These are phyloP conservation scores for Ardeotis arabs DNA, from an alignment of 2,113 vertebrate species.

Conservation along the genomic window DNA sequence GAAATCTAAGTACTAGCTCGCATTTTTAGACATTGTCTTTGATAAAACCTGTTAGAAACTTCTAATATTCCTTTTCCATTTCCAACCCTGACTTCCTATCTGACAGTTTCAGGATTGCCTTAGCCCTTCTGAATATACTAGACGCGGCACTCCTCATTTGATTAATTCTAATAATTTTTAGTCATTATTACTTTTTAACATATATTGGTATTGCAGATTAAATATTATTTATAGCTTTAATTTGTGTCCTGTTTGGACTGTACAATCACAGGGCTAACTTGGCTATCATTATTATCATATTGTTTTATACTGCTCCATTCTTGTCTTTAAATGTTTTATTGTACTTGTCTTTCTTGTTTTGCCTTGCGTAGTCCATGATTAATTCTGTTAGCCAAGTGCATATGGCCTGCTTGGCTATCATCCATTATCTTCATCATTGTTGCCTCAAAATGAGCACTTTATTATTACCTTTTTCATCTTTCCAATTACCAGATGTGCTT, in stretches of 20 bases:
- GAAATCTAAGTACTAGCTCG: constrained; percentile 57
- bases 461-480: constrained; percentile 71
- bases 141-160: constrained; percentile 23
- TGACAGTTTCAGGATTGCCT: constrained; percentile 22
- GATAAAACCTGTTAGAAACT: constrained; percentile 53
- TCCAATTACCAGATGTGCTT: constrained; percentile 77
- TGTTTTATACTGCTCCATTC: constrained; percentile 71
- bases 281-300: constrained; percentile 68
- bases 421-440: constrained; percentile 70
- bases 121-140: constrained; percentile 41
- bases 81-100: background rate
- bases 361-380: constrained; percentile 48
- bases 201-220: constrained; percentile 64
- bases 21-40: constrained; percentile 34
- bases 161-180: constrained; percentile 71
- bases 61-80: constrained; percentile 51
- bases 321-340: constrained; percentile 70
- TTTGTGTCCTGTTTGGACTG: constrained; percentile 73
- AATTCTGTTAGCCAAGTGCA: constrained; percentile 74
- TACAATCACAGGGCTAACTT: constrained; percentile 56
- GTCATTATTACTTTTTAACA: constrained; percentile 70
- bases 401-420: constrained; percentile 73
- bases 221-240: constrained; percentile 78
- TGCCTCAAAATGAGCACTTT: constrained; percentile 71
- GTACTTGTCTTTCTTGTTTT: constrained; percentile 64